A percentile compares a stretch with the other conserved stretches of the same genome.
phyloP scores from a whole-genome alignment of 2,888 invertebrate genomes.

The Hoplodrina blanda region DNA sequence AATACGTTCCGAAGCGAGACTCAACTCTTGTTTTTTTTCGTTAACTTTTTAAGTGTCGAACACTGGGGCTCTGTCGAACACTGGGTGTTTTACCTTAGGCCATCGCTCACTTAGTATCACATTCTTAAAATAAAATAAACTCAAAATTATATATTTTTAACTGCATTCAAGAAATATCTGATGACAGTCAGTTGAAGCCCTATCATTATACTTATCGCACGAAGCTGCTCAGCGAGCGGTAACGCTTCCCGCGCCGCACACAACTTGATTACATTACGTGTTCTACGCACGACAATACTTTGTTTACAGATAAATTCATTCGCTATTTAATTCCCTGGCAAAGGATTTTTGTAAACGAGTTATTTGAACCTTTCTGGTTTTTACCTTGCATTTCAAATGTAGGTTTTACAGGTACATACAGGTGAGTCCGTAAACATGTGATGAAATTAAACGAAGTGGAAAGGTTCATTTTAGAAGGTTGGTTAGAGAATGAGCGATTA shows the following conservation, averaged over 20 bases:
- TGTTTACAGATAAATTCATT: constrained; percentile 50
- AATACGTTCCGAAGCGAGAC: too few relatives aligned
- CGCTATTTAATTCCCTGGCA: constrained; percentile 25
- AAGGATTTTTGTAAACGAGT: constrained; percentile 34
- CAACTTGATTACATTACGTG: constrained; percentile 29
- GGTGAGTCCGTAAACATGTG: constrained; percentile 1
- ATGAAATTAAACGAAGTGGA: not conserved
- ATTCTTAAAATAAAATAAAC: too few relatives aligned
- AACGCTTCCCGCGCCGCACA: constrained; percentile 10
- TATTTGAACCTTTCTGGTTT: constrained; percentile 48
- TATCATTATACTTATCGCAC: not conserved
- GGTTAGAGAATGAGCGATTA: not conserved
- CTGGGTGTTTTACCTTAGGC: too few relatives aligned
- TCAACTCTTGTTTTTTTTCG: too few relatives aligned
- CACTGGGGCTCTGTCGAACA: too few relatives aligned
- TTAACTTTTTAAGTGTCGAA: too few relatives aligned
- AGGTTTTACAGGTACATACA: not conserved
- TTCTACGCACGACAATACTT: constrained; percentile 26
- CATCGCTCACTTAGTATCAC: too few relatives aligned
- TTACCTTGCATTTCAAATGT: constrained; percentile 35
- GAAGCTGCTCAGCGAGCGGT: constrained; percentile 9
- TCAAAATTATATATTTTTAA: too few relatives aligned
- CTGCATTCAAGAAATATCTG: too few relatives aligned
- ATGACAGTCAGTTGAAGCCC: not conserved
- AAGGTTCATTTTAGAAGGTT: not conserved